phyloP scores from a whole-genome alignment of 2,797 vertebrate genomes.

The Mus caroli region DNA sequence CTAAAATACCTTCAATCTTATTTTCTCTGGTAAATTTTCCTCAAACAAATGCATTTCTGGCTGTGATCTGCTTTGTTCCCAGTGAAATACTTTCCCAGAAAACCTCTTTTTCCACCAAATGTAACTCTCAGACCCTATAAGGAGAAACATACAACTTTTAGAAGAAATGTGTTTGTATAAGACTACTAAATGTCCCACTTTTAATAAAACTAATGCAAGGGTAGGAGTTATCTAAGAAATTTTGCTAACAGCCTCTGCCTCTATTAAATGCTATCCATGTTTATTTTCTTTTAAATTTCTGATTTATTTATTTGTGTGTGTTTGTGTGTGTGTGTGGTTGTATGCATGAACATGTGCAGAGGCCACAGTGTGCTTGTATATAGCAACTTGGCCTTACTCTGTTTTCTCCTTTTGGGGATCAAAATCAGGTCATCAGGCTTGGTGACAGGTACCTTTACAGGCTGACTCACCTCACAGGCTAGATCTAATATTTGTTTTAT shows the following conservation, averaged over 20 bases:
- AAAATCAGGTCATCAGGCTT: background rate
- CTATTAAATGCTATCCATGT: background rate
- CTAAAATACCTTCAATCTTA: background rate
- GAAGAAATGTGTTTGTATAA: background rate
- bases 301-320: background rate
- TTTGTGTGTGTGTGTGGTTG: background rate
- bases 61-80: background rate
- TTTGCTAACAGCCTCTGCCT: background rate
- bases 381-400: background rate
- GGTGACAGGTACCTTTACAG: background rate
- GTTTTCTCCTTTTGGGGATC: background rate
- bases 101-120: background rate
- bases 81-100: background rate
- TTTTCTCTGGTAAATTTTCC: background rate
- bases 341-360: background rate
- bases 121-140: background rate
- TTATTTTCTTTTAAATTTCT: background rate
- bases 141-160: background rate
- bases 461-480: background rate
- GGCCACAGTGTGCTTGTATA: background rate
- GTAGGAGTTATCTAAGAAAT: background rate
- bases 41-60: constrained; percentile 40
- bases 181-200: background rate
- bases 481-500: background rate
- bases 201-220: constrained; percentile 35